These are phyloP conservation scores for Oryzias javanicus DNA, from an alignment of 2,113 vertebrate genomes.

Conservation along the genomic window DNA sequence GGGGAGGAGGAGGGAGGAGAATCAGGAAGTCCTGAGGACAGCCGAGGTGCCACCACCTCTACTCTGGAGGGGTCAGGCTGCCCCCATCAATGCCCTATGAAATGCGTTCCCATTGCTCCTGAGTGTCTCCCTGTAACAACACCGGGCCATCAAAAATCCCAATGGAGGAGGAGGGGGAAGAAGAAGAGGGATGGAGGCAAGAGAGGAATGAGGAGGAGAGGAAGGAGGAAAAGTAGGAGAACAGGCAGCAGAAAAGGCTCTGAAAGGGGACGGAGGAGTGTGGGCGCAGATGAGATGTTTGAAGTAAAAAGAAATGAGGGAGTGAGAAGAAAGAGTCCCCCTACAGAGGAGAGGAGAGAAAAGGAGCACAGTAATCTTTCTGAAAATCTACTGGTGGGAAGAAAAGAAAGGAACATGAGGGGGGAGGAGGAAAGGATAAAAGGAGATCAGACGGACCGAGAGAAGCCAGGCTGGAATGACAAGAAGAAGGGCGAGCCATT, in stretches of 20 bases:
- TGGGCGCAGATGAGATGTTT: conserved; percentile 34
- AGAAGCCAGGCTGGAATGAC: conserved; percentile 55
- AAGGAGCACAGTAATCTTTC: conserved; percentile 50
- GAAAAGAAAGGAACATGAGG: conserved; percentile 44
- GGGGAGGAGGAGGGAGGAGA: conserved; percentile 50
- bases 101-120: conserved; percentile 38
- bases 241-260: conserved; percentile 27
- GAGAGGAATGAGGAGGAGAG: conserved; percentile 50
- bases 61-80: conserved; percentile 21
- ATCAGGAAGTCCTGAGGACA: conserved; percentile 55
- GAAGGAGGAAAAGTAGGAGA: conserved; percentile 46
- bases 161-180: conserved; percentile 27
- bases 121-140: conserved; percentile 29
- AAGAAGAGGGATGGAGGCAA: conserved; percentile 49
- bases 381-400: conserved; percentile 41
- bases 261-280: conserved; percentile 27
- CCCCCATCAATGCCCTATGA: conserved; percentile 52
- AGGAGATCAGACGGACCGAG: conserved; percentile 50
- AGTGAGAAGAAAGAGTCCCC: conserved; percentile 30
- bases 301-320: conserved; percentile 42
- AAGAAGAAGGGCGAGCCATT: conserved; percentile 63
- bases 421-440: conserved; percentile 39
- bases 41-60: conserved; percentile 17
- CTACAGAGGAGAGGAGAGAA: conserved; percentile 47
- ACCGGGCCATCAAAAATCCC: conserved; percentile 17